A percentile compares a stretch with the other conserved stretches of the same genome.
These are phyloP conservation scores for Drepanosiphum platanoidis DNA, from an alignment of 2,888 invertebrate species.

Conservation along the genomic window DNA sequence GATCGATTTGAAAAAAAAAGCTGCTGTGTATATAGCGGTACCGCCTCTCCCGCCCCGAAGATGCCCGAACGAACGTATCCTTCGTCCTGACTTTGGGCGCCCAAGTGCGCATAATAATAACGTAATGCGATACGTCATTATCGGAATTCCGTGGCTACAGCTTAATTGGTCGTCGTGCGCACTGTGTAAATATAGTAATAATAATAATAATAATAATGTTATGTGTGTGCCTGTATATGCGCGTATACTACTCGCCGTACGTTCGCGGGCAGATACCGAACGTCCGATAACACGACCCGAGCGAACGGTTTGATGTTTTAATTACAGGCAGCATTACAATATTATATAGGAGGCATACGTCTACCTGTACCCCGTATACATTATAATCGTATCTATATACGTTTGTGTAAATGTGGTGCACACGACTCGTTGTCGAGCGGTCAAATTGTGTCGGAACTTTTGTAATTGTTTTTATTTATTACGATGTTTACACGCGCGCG, in stretches of 20 bases:
- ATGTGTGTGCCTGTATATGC: too few relatives aligned
- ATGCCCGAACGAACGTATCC: neutral
- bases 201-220: neutral
- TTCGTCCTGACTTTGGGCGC: neutral
- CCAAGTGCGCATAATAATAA: neutral
- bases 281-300: neutral
- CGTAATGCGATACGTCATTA: neutral
- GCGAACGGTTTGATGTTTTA: constrained; percentile 13
- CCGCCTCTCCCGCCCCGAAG: too few relatives aligned
- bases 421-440: neutral
- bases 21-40: too few relatives aligned
- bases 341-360: too few relatives aligned
- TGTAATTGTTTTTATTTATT: constrained; percentile 2
- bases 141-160: neutral
- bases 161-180: neutral
- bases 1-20: too few relatives aligned
- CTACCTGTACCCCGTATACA: too few relatives aligned
- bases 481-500: neutral
- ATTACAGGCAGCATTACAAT: too few relatives aligned
- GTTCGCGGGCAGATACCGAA: neutral
- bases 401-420: neutral
- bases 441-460: constrained; percentile 5
- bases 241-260: too few relatives aligned
- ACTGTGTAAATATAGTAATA: neutral
- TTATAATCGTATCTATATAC: neutral